These are phyloP conservation scores for Eilema depressum DNA, from an alignment of 2,888 invertebrate genomes.

Conservation along the genomic window DNA sequence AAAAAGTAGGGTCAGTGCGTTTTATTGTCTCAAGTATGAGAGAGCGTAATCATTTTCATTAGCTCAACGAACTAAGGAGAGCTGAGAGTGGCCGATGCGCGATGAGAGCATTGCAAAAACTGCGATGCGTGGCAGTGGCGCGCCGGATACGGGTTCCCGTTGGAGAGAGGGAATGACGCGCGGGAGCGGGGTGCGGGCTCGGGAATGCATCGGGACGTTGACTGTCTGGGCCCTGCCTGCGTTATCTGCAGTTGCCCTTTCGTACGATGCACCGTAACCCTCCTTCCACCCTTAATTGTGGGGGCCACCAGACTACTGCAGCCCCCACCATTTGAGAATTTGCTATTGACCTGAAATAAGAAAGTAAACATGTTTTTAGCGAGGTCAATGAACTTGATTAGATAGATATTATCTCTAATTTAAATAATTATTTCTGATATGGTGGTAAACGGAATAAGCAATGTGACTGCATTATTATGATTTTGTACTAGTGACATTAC, in stretches of 20 bases:
- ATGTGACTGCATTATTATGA: constrained; percentile 6
- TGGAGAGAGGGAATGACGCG: constrained; percentile 60
- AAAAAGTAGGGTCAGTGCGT: constrained; percentile 29
- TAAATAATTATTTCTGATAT: constrained; percentile 17
- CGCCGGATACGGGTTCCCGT: constrained; percentile 80
- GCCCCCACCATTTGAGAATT: constrained; percentile 75
- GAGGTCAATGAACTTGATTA: constrained; percentile 49
- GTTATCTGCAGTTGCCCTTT: constrained; percentile 87
- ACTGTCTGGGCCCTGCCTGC: constrained; percentile 84
- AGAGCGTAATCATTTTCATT: constrained; percentile 78
- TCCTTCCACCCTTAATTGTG: constrained; percentile 73
- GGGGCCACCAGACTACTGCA: constrained; percentile 73
- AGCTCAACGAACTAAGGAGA: constrained; percentile 73
- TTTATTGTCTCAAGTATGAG: constrained; percentile 77
- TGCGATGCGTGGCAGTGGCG: constrained; percentile 62
- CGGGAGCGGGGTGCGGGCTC: constrained; percentile 54
- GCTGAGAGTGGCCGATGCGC: constrained; percentile 52
- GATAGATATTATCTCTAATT: constrained; percentile 11
- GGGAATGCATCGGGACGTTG: constrained; percentile 85
- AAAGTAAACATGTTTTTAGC: constrained; percentile 67
- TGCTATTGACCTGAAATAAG: constrained; percentile 81
- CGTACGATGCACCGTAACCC: constrained; percentile 84
- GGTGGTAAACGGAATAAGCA: constrained; percentile 20
- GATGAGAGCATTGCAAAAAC: constrained; percentile 71
- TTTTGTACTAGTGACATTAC: neutral